Evolutionary conservation across 2,113 vertebrate genomes (phyloP).

Genomic region (Ictalurus punctatus): DNA sequence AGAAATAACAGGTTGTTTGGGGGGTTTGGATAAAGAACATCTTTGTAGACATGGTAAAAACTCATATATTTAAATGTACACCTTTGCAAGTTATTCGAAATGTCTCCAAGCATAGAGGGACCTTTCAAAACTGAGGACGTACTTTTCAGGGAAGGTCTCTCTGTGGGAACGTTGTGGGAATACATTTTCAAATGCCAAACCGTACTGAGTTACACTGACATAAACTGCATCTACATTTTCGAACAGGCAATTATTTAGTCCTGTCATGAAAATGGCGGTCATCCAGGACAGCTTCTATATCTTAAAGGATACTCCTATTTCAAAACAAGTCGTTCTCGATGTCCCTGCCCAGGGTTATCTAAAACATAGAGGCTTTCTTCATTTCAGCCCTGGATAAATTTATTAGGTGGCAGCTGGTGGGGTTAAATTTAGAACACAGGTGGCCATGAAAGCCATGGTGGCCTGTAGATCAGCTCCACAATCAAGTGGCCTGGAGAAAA

Average conservation of each 20-base stretch:
- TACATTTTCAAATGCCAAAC: slow-evolving; percentile 29
- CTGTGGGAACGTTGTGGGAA: slow-evolving; percentile 9
- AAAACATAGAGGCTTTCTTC: slow-evolving; percentile 38
- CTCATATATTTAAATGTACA: not conserved
- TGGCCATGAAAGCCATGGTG: slow-evolving; percentile 50
- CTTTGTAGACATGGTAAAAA: not conserved
- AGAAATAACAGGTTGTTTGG: not conserved
- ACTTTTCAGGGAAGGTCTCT: not conserved
- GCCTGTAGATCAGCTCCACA: slow-evolving; percentile 44
- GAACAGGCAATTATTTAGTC: slow-evolving; percentile 40
- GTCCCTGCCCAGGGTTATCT: slow-evolving; percentile 34
- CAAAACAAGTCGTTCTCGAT: slow-evolving; percentile 47
- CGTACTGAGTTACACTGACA: slow-evolving; percentile 34
- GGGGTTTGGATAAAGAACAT: too few species aligned
- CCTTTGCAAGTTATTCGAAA: slow-evolving; percentile 6
- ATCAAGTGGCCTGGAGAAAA: slow-evolving; percentile 45
- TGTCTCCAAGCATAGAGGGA: not conserved
- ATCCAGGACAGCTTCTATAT: slow-evolving; percentile 21
- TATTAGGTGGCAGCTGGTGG: slow-evolving; percentile 57
- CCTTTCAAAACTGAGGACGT: not conserved
- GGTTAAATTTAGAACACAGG: slow-evolving; percentile 61
- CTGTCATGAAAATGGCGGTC: slow-evolving; percentile 24
- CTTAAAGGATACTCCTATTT: slow-evolving; percentile 44
- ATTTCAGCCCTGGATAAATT: slow-evolving; percentile 54
- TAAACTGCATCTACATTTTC: slow-evolving; percentile 21